These are phyloP conservation scores for Acleris laterana DNA, from an alignment of 2,888 invertebrate genomes.

Conservation along the genomic window DNA sequence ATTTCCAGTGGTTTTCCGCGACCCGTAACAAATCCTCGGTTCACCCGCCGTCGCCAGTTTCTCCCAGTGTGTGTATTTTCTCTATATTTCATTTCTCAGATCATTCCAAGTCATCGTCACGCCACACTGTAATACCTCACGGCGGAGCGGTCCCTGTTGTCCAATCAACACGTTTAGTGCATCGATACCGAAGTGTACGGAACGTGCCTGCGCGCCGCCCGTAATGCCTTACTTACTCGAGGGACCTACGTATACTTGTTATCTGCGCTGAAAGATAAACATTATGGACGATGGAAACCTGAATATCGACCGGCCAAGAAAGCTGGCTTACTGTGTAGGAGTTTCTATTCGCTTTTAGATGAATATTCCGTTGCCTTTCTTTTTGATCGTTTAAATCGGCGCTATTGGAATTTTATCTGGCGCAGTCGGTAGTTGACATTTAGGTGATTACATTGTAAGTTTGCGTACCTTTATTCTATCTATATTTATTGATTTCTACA, in stretches of 20 bases:
- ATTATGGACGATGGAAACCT: background rate
- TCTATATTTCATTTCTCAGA: background rate
- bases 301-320: background rate
- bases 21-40: no score
- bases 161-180: conserved; percentile 23
- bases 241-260: conserved; percentile 8
- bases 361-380: no score
- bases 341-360: no score
- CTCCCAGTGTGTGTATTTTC: background rate
- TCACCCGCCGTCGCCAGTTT: no score
- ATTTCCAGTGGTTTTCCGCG: no score
- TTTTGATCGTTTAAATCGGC: no score
- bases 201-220: conserved; percentile 10
- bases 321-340: background rate
- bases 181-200: conserved; percentile 17
- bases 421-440: no score
- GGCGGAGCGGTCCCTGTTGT: background rate
- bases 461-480: no score
- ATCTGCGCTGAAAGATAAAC: conserved; percentile 15
- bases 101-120: background rate
- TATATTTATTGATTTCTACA: no score
- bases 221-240: conserved; percentile 14
- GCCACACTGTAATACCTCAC: conserved; percentile 7
- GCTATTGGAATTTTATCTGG: no score
- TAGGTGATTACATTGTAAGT: no score